Percentiles rank a stretch among this genome's conserved stretches.
Conservation (phyloP, 1,140 invertebrate genomes). For the Sminthurides bifidus region DNA sequence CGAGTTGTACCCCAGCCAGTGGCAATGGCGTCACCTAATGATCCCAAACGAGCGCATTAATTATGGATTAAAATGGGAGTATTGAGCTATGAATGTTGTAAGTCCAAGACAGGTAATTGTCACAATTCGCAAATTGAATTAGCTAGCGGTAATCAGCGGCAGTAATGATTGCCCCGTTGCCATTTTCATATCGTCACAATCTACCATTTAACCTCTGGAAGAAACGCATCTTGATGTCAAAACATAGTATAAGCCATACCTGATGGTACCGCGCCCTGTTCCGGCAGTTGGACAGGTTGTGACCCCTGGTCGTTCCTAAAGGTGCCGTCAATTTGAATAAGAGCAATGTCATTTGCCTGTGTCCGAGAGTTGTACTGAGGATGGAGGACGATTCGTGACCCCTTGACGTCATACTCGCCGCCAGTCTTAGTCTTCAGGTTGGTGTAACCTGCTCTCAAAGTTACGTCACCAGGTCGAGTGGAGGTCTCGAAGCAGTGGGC, state of each 20-base stretch:
- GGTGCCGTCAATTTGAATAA: not conserved
- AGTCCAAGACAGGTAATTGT: too few species aligned
- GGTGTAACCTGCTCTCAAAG: not conserved
- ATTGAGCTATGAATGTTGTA: too few species aligned
- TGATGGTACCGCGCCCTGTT: not conserved
- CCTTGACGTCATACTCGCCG: too few species aligned
- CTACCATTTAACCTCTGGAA: not conserved
- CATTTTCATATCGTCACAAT: not conserved
- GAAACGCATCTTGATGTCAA: not conserved
- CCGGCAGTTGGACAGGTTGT: not conserved
- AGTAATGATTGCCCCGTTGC: too few species aligned
- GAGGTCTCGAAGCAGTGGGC: not conserved
- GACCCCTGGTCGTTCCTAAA: not conserved
- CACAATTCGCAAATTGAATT: too few species aligned
- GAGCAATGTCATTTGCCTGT: not conserved
- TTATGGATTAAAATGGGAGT: too few species aligned
- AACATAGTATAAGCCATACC: not conserved
- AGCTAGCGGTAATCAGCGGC: too few species aligned
- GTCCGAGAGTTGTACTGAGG: not conserved
- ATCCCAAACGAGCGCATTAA: too few species aligned
- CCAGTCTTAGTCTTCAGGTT: too few species aligned
- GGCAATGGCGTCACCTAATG: too few species aligned
- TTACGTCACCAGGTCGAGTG: not conserved
- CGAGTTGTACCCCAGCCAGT: constrained; percentile 3
- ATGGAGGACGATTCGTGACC: not conserved